Evolutionary conservation across 2,888 invertebrate species (phyloP), one percentile per base, ranked within the genome.

Genomic region (Chrysomela aeneicollis): DNA sequence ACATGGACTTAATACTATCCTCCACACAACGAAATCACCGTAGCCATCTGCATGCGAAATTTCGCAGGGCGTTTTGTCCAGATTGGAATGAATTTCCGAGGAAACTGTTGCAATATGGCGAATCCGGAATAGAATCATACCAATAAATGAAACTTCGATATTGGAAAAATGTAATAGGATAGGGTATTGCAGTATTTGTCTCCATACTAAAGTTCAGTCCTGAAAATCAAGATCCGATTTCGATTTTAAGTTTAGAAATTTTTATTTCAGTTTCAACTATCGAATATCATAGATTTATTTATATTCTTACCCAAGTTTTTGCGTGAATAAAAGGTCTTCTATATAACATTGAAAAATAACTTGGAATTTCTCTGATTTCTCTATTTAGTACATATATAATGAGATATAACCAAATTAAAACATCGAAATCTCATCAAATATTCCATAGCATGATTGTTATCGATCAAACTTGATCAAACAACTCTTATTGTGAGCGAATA

Each of bases 1-100:
- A n/a, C n/a, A n/a, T n/a, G n/a, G n/a, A n/a, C 15, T 12, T 17
- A 57, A 57, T 32, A 57, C 21, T n/a, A 46, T 46, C 42, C 21
- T 26, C 37, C 15, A 19, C 46, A 26, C 46, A 26, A 32, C 46
- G 46, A 57, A 46, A 57, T 46, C 57, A 46, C 26, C 55, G 42
- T 6, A 57, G 22, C 30, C 46, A 46, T 46, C 46, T 57, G 57
- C 46, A 57, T 57, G 46, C 26, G 42, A 57, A 15, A 57, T 46
- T 18, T 17, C 37, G 46, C 15, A 17, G 22, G 19, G 55, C 46
- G 17, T 46, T 46, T 57, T 57, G 57, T 57, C 46, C 22, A 22
- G 46, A 62, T 30, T 42, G 42, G 42, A 42, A 42, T 42, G 42
- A 62, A 62, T 50, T 62, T 50, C 49, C 57, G 51, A 30, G 51